Percentiles rank a stretch among this genome's conserved stretches.
phyloP scores from a whole-genome alignment of 92 coral and sea anemone species.

The Palythoa grandiflora region DNA sequence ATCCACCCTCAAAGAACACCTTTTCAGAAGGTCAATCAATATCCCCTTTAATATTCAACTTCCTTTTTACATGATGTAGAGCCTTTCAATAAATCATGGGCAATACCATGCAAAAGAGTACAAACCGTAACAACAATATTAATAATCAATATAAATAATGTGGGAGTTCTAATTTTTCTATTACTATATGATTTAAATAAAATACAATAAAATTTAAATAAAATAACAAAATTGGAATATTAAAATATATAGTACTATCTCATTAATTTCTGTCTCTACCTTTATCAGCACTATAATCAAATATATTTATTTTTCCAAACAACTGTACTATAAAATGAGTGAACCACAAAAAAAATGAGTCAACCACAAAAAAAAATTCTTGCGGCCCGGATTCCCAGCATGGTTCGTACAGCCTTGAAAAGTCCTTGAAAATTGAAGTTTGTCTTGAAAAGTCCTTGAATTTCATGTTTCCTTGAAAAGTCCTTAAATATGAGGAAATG shows the following conservation, averaged over 20 bases:
- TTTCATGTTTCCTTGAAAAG: too few relatives aligned
- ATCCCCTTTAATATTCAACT: too few relatives aligned
- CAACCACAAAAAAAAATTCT: too few relatives aligned
- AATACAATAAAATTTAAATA: neutral
- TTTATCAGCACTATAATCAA: neutral
- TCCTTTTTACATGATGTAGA: too few relatives aligned
- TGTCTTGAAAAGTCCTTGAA: too few relatives aligned
- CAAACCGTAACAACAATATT: neutral
- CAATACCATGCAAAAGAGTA: neutral
- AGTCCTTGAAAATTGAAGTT: too few relatives aligned
- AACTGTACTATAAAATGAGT: constrained; percentile 4
- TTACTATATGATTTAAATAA: constrained; percentile 10
- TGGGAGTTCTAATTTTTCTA: constrained; percentile 4
- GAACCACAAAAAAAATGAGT: too few relatives aligned
- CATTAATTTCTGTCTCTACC: constrained; percentile 11
- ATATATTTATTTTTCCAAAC: constrained; percentile 8
- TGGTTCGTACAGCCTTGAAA: too few relatives aligned
- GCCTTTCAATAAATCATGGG: neutral
- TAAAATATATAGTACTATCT: neutral
- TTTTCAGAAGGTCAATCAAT: too few relatives aligned
- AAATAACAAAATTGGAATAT: neutral
- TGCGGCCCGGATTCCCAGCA: too few relatives aligned
- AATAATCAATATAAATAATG: constrained; percentile 7
- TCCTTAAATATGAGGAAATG: too few relatives aligned
- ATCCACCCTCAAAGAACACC: neutral